phyloP scores from a whole-genome alignment of 2,113 vertebrate species.

The Erythrocebus patas region DNA sequence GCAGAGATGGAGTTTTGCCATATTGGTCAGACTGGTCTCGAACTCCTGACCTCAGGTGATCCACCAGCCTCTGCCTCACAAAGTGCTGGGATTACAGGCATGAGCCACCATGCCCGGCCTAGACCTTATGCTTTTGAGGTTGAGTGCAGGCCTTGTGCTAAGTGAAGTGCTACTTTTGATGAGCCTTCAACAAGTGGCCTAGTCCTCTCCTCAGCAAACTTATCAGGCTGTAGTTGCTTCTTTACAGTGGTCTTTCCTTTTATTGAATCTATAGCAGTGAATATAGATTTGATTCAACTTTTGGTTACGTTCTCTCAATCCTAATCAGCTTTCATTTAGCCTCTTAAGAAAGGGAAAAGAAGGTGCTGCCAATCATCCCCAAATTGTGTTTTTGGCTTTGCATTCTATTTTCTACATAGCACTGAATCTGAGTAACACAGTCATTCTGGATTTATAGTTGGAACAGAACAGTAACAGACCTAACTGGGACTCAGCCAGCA shows the following conservation, averaged over 20 bases:
- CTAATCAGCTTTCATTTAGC: neutral
- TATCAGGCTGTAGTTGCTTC: neutral
- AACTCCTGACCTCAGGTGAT: no score
- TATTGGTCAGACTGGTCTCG: no score
- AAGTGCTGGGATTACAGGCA: neutral
- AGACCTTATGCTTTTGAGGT: no score
- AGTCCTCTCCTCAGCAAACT: neutral
- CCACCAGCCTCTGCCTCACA: no score
- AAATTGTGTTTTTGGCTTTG: neutral
- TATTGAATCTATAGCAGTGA: conserved; percentile 41
- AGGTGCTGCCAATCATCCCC: neutral
- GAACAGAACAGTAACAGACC: conserved; percentile 28
- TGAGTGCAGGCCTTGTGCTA: no score
- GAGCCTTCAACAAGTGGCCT: conserved; percentile 43
- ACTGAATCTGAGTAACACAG: conserved; percentile 7
- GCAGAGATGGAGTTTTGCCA: no score
- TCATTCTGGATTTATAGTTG: conserved; percentile 41
- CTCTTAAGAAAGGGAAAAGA: neutral
- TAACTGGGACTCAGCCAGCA: conserved; percentile 43
- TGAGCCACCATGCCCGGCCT: neutral
- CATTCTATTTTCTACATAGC: conserved; percentile 40
- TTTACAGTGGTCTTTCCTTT: neutral
- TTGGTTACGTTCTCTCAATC: conserved; percentile 22
- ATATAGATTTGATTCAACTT: conserved; percentile 43
- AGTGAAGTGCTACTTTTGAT: conserved; percentile 34